Evolutionary conservation across 2,797 vertebrate genomes (phyloP).

Genomic region (Toxotes lorentzi): DNA sequence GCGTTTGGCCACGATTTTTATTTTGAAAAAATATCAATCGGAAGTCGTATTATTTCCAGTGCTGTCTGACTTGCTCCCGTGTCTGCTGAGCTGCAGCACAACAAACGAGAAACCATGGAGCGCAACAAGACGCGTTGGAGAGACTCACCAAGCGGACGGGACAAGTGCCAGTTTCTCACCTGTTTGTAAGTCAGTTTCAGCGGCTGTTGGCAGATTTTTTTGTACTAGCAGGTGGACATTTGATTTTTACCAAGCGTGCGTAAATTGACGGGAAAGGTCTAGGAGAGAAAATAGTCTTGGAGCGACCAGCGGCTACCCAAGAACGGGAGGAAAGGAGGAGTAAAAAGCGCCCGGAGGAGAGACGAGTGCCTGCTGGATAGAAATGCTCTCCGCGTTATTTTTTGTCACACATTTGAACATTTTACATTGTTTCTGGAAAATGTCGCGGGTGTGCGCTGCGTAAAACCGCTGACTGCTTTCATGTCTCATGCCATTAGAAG

Average conservation of each 20-base stretch:
- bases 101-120: conserved; percentile 73
- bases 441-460: conserved; percentile 40
- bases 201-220: neutral
- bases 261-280: conserved; percentile 54
- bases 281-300: conserved; percentile 41
- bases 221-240: conserved; percentile 29
- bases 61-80: neutral
- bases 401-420: neutral
- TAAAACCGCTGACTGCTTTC: conserved; percentile 44
- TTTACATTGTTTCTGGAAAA: conserved; percentile 17
- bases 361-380: conserved; percentile 10
- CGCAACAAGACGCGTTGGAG: conserved; percentile 76
- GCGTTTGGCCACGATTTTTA: rapidly evolving
- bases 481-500: conserved; percentile 40
- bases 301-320: conserved; percentile 47
- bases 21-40: conserved; percentile 45
- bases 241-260: conserved; percentile 32
- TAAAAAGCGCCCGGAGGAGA: conserved; percentile 12
- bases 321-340: conserved; percentile 34
- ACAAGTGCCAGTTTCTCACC: conserved; percentile 43
- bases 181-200: conserved; percentile 46
- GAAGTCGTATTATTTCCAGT: conserved; percentile 30
- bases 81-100: conserved; percentile 59
- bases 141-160: conserved; percentile 48
- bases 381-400: conserved; percentile 29